phyloP scores from a whole-genome alignment of 2,888 invertebrate species.

The Metalampra italica region DNA sequence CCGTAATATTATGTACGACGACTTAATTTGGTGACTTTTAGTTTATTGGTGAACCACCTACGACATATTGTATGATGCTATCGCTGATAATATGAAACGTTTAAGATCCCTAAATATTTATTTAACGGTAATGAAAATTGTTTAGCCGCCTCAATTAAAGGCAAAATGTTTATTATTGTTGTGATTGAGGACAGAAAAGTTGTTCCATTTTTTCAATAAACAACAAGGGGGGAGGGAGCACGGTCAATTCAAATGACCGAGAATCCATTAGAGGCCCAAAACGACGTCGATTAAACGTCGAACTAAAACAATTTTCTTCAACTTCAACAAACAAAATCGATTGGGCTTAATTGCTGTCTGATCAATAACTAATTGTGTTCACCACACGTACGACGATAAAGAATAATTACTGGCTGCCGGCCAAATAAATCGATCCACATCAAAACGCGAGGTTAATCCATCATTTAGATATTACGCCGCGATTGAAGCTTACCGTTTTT shows the following conservation, averaged over 20 bases:
- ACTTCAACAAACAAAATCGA: constrained; percentile 78
- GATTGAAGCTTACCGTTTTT: constrained; percentile 76
- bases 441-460: constrained; percentile 76
- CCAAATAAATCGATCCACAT: constrained; percentile 77
- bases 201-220: constrained; percentile 37
- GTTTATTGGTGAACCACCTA: no score
- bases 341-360: constrained; percentile 73
- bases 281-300: constrained; percentile 66
- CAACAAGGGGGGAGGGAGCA: constrained; percentile 39
- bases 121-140: no score
- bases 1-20: no score
- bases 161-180: neutral
- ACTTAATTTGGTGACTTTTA: no score
- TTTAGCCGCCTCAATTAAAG: no score
- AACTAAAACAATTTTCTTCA: constrained; percentile 77
- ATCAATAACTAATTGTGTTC: constrained; percentile 79
- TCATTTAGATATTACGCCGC: constrained; percentile 75
- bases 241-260: constrained; percentile 56
- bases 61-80: no score
- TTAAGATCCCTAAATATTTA: no score
- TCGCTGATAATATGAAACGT: no score
- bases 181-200: constrained; percentile 29
- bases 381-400: constrained; percentile 74
- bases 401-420: constrained; percentile 76
- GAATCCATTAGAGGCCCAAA: constrained; percentile 69